Evolutionary conservation across 1,140 invertebrate genomes (phyloP).

Genomic region (Campoletis sonorensis): DNA sequence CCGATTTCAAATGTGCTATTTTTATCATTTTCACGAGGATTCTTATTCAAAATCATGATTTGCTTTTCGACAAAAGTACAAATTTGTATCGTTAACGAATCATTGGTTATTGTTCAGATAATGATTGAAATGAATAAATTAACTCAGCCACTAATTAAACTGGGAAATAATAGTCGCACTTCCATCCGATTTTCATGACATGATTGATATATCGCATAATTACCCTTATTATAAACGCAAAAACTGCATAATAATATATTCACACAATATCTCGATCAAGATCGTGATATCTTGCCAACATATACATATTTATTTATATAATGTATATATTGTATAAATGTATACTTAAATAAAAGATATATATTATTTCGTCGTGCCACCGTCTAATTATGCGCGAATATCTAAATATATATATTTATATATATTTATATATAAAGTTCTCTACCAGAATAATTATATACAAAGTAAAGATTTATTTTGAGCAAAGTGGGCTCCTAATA

Average conservation of each 20-base stretch:
- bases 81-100: too few species aligned
- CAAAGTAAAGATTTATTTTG: constrained; percentile 52
- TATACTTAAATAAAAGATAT: constrained; percentile 60
- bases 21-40: too few species aligned
- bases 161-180: not conserved
- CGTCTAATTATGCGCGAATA: constrained; percentile 40
- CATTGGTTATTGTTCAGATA: too few species aligned
- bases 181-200: not conserved
- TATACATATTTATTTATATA: not conserved
- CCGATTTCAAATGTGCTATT: too few species aligned
- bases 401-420: constrained; percentile 50
- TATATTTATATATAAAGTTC: not conserved
- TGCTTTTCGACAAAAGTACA: too few species aligned
- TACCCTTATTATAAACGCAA: not conserved
- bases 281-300: not conserved
- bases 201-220: constrained; percentile 11
- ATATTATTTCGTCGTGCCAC: constrained; percentile 58
- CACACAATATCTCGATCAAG: not conserved
- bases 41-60: too few species aligned
- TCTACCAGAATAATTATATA: constrained; percentile 52
- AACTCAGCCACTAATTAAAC: not conserved
- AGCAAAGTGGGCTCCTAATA: constrained; percentile 62
- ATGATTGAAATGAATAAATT: not conserved
- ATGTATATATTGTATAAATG: constrained; percentile 54
- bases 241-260: not conserved